These are phyloP conservation scores for Sinelater perroti DNA, from an alignment of 2,888 invertebrate genomes.

Conservation along the genomic window DNA sequence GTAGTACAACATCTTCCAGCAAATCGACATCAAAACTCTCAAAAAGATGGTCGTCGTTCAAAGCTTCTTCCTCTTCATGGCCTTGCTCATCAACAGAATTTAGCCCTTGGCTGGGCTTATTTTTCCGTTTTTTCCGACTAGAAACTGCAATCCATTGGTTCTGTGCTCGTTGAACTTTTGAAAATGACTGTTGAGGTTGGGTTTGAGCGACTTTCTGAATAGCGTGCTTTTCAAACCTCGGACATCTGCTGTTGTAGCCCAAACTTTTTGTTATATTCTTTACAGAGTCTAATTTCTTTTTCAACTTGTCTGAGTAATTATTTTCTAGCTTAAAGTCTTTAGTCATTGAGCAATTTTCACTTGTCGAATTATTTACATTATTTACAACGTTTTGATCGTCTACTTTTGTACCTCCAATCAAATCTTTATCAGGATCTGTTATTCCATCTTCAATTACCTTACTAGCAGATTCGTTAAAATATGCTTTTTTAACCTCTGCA, in stretches of 20 bases:
- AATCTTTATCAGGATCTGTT: not conserved
- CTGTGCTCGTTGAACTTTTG: slow-evolving; percentile 36
- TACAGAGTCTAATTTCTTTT: slow-evolving; percentile 7
- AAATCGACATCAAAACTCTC: slow-evolving; percentile 52
- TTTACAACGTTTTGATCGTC: slow-evolving; percentile 4
- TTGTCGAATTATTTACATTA: slow-evolving; percentile 17
- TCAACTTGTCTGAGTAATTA: slow-evolving; percentile 34
- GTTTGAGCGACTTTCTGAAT: slow-evolving; percentile 4
- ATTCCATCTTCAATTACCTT: not conserved
- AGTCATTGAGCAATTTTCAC: slow-evolving; percentile 20
- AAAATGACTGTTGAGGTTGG: not conserved
- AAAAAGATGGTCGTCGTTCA: slow-evolving; percentile 43
- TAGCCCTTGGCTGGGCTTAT: slow-evolving; percentile 49
- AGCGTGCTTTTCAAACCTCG: slow-evolving; percentile 20
- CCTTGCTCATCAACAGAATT: slow-evolving; percentile 24
- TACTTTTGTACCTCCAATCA: not conserved
- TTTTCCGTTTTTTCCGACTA: slow-evolving; percentile 57
- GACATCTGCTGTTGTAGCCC: not conserved
- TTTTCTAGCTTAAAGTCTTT: slow-evolving; percentile 23
- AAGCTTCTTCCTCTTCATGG: slow-evolving; percentile 14
- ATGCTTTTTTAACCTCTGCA: not conserved
- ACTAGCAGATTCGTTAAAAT: not conserved
- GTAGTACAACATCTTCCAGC: slow-evolving; percentile 50
- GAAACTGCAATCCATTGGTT: slow-evolving; percentile 59
- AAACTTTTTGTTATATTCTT: not conserved